Percentiles rank a stretch among this genome's conserved stretches.
These are phyloP conservation scores for Eurosta solidaginis DNA, from an alignment of 1,140 invertebrate genomes.

Conservation along the genomic window DNA sequence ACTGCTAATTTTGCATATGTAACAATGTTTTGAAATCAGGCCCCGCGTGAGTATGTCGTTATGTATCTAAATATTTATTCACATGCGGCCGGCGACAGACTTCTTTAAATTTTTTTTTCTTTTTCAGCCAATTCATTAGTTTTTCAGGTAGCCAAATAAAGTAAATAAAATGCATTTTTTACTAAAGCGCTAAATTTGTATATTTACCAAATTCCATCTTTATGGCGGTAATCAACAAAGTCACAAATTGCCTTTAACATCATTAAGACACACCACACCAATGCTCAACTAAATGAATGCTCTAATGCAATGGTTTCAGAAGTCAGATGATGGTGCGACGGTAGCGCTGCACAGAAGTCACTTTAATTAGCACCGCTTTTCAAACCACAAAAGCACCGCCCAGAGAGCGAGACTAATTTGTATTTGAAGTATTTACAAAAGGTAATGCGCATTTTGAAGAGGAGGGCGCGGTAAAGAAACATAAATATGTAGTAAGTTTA, in stretches of 20 bases:
- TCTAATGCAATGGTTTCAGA: not conserved
- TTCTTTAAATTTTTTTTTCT: not conserved
- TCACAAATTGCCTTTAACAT: not conserved
- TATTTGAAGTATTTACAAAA: too few species aligned
- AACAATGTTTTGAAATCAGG: too few species aligned
- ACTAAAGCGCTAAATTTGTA: conserved; percentile 17
- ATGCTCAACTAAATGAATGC: not conserved
- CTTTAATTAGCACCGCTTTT: conserved; percentile 20
- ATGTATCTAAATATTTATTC: too few species aligned
- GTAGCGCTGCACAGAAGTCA: conserved; percentile 11
- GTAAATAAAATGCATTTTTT: not conserved
- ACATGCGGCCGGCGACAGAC: not conserved
- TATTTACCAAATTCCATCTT: conserved; percentile 20
- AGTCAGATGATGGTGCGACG: not conserved
- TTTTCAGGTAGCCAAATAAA: not conserved
- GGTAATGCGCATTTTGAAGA: too few species aligned
- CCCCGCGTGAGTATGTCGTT: too few species aligned
- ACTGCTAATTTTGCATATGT: too few species aligned
- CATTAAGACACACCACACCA: too few species aligned
- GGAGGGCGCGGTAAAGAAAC: too few species aligned
- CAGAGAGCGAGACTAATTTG: not conserved
- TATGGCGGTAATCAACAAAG: not conserved
- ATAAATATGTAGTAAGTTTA: too few species aligned
- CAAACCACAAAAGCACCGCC: conserved; percentile 15
- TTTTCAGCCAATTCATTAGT: not conserved